These are phyloP conservation scores for Trichonephila clavata DNA, from an alignment of 1,140 invertebrate species.

Conservation along the genomic window DNA sequence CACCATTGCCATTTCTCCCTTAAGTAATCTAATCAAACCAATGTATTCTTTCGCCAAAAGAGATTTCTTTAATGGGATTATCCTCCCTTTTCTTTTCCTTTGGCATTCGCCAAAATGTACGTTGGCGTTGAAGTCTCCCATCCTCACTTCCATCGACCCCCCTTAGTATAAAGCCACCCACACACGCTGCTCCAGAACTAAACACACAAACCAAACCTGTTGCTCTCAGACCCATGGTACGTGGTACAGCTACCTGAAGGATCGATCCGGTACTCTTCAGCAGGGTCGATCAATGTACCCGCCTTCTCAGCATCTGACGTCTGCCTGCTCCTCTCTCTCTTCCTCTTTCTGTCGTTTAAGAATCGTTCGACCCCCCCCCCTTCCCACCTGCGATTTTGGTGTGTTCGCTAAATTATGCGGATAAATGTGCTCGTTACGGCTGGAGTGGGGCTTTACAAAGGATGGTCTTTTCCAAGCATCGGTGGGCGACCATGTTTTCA, in stretches of 20 bases:
- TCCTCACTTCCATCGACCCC: background rate
- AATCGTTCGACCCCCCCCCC: background rate
- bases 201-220: slow-evolving; percentile 62
- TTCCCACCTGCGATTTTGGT: background rate
- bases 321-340: background rate
- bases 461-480: background rate
- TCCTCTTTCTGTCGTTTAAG: slow-evolving; percentile 29
- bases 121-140: background rate
- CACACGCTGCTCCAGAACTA: background rate
- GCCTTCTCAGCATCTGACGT: slow-evolving; percentile 53
- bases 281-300: slow-evolving; percentile 63
- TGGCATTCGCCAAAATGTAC: background rate
- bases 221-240: slow-evolving; percentile 28
- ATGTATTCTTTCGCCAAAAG: background rate
- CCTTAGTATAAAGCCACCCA: background rate
- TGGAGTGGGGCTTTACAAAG: background rate
- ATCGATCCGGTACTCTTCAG: slow-evolving; percentile 69
- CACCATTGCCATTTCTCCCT: background rate
- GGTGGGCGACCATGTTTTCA: background rate
- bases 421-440: slow-evolving; percentile 55
- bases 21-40: background rate
- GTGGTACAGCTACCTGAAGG: slow-evolving; percentile 69
- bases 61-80: background rate
- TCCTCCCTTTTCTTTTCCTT: background rate
- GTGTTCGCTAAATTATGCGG: slow-evolving; percentile 62